phyloP scores from a whole-genome alignment of 53 echinoderm and acorn worm species.

The Antedon mediterranea region DNA sequence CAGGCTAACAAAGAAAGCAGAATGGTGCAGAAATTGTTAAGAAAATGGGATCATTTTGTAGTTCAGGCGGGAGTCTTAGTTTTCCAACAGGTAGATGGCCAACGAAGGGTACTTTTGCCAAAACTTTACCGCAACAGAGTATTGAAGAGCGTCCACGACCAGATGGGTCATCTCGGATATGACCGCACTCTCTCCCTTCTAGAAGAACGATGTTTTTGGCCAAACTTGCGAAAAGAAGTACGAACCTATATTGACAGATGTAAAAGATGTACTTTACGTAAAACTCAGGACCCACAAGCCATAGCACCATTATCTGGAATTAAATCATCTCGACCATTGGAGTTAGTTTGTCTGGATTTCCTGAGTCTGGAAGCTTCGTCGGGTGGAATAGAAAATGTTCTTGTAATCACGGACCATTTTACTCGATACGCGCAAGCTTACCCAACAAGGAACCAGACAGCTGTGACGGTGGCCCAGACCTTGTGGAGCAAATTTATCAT shows the following conservation, averaged over 20 bases:
- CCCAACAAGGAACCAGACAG: constrained; percentile 6
- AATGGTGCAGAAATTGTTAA: not conserved
- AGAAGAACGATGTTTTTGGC: constrained; percentile 11
- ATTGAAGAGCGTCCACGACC: constrained; percentile 2
- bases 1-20: not conserved
- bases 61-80: too few relatives aligned
- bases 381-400: not conserved
- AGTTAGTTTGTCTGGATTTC: constrained; percentile 2
- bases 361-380: constrained; percentile 6
- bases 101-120: not conserved
- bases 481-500: constrained; percentile 19
- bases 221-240: constrained; percentile 1
- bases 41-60: too few relatives aligned
- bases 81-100: too few relatives aligned
- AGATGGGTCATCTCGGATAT: constrained; percentile 2
- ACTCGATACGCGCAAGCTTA: not conserved
- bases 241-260: constrained; percentile 3
- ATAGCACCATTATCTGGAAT: not conserved
- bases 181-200: not conserved
- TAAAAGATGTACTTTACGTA: constrained; percentile 11
- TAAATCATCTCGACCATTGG: not conserved
- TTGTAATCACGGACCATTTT: not conserved
- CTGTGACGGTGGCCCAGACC: constrained; percentile 15
- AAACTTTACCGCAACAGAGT: not conserved
- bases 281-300: constrained; percentile 1